These are phyloP conservation scores for Xiphorhynchus elegans DNA, from an alignment of 2,113 vertebrate species.

Conservation along the genomic window DNA sequence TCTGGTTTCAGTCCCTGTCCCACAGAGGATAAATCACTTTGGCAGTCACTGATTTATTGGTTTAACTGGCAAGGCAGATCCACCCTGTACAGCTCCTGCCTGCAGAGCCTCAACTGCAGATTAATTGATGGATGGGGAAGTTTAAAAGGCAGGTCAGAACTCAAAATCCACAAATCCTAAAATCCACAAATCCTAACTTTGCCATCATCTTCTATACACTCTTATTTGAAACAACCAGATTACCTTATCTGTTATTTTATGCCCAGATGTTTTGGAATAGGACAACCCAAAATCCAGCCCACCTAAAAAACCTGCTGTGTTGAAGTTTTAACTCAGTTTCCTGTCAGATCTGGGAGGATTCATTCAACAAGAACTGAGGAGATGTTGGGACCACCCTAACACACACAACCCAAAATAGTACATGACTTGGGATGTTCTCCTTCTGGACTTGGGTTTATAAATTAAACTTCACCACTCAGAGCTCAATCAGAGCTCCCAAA, in stretches of 20 bases:
- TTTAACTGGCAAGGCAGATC: background rate
- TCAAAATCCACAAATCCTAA: background rate
- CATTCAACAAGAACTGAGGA: background rate
- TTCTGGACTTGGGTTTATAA: background rate
- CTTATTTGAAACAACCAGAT: background rate
- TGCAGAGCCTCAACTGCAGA: background rate
- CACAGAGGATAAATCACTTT: background rate
- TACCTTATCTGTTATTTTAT: background rate
- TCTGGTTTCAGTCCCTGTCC: background rate
- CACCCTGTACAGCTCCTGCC: background rate
- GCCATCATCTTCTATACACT: background rate
- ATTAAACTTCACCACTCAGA: background rate
- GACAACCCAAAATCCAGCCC: background rate
- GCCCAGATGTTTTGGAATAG: background rate
- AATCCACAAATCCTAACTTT: background rate
- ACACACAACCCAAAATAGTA: background rate
- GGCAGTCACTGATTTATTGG: background rate
- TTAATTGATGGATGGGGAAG: background rate
- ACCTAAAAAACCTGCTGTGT: background rate
- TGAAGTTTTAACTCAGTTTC: background rate
- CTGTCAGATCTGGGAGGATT: background rate
- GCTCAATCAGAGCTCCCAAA: background rate
- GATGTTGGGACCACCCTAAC: background rate
- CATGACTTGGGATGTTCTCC: background rate
- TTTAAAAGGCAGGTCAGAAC: background rate